These are phyloP conservation scores for Coptodon rendalli DNA, from an alignment of 2,113 vertebrate genomes.

Conservation along the genomic window DNA sequence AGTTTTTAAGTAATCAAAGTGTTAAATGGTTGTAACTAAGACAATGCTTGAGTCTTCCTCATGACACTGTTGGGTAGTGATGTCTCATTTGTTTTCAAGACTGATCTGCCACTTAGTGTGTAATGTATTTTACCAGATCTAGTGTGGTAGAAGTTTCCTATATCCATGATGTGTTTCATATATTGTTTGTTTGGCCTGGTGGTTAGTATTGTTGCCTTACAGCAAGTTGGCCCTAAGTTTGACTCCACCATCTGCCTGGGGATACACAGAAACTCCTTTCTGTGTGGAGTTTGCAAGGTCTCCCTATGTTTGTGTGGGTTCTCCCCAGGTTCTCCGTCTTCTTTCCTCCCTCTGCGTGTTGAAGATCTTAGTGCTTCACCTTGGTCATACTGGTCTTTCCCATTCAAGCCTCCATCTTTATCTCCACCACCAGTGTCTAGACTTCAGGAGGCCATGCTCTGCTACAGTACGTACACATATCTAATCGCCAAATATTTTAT, in stretches of 20 bases:
- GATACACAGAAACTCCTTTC: neutral
- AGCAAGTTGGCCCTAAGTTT: neutral
- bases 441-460: neutral
- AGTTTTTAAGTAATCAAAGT: neutral
- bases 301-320: neutral
- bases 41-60: neutral
- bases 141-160: neutral
- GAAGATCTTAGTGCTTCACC: neutral
- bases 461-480: no score
- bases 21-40: neutral
- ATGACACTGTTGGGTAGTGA: fast-evolving
- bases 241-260: neutral
- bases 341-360: neutral
- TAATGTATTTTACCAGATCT: neutral
- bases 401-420: neutral
- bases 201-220: neutral
- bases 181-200: neutral
- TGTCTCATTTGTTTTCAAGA: neutral
- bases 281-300: neutral
- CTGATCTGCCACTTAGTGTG: neutral
- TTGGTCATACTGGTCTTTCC: neutral
- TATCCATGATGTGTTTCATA: neutral
- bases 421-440: neutral
- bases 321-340: neutral
- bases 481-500: neutral